Evolutionary conservation across 2,888 invertebrate species (phyloP), one percentile per base, ranked within the genome.

Genomic region (Brenthis hecate): DNA sequence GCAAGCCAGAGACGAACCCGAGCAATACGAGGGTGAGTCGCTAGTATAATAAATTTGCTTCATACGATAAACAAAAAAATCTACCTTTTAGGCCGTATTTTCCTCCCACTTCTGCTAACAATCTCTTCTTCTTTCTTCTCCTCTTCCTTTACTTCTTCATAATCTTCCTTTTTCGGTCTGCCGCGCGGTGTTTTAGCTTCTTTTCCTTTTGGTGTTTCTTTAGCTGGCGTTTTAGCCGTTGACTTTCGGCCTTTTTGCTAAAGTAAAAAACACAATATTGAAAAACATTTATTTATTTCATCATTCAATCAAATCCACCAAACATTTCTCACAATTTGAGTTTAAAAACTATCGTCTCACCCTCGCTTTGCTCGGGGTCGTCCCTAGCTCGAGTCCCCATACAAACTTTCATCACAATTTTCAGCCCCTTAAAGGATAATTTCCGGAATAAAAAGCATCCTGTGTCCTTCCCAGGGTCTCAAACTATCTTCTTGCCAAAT

Each of bases 101-200:
- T 96, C 65, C 96, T 93, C 0, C 96, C 96, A 77, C 96, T 96
- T 69, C 96, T 94, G 80, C 95, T 95, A 13, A 95, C 94, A 32
- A 94, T 84, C 79, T 95, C 94, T 4, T 93, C 91, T 6, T 92
- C 87, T 48, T 80, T 85, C 75, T 85, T 85, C 13, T 85, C 83
- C 51, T 72, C 72, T 32, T 72, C 72, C 28, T 57, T 72, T 0
- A 23, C n/a, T 0, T 86, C 87, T 1, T 87, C 87, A 54, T 84
- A 73, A 0, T 87, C 86, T 0, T 91, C 90, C 65, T 85, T 89
- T 81, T 87, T 91, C 28, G 76, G 79, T 51, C 87, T 85, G 0
- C 87, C 86, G 6, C 90, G 81, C 0, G 92, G 92, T 0, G 91
- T 90, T 74, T 89, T 92, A 0, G 83, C 79, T 56, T 88, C 86